Base-by-base conservation (phyloP, 1,140 invertebrate species). In the Hermatobates lingyangjiaoensis region DNA sequence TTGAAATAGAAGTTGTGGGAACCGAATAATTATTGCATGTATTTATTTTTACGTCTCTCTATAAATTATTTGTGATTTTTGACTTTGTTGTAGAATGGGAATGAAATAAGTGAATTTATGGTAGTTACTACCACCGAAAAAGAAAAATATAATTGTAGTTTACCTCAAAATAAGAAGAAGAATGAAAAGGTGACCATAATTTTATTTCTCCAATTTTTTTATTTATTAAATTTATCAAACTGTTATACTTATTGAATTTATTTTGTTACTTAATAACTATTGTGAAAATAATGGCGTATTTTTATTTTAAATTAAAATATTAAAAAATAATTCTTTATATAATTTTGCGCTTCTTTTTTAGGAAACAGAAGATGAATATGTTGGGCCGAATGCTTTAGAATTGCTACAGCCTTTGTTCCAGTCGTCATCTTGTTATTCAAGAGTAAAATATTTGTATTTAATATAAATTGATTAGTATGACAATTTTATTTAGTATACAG, bases 371-470 rank as follows among this genome's bases (percentile, higher is more conserved):
- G 57, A 56, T 50, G 54, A 46, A n/a, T 64, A 64, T 45, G 59
- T 49, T 27, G 69, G 69, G 30, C 65, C 67, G 53, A 80, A 76
- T 64, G 80, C 87, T 0, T 68, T 91, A 42, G 76, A 83, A 59
- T 62, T 93, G 3, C 65, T 96, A 24, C 68, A 75, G 48, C 77
- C 80, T 2, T 64, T 92, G 27, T 88, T 92, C 65, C 68, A 67
- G 15, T 77, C 83, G 55, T 68, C 68, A 44, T 65, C 68, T 2
- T 96, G 90, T 67, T 87, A 87, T 0, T 91, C 54, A 28, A 75
- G 83, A 55, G 77, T 80, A 68, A 59, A 60, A 55, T 28, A 48
- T 24, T 34, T 27, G 14, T 52, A 24, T 45, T 54, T 51, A 53
- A 30, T 34, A 27, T 1, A 25, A 21, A 27, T 12, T n/a, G 14